Conservation (phyloP, 2,888 invertebrate genomes). For the Stenurella melanura region DNA sequence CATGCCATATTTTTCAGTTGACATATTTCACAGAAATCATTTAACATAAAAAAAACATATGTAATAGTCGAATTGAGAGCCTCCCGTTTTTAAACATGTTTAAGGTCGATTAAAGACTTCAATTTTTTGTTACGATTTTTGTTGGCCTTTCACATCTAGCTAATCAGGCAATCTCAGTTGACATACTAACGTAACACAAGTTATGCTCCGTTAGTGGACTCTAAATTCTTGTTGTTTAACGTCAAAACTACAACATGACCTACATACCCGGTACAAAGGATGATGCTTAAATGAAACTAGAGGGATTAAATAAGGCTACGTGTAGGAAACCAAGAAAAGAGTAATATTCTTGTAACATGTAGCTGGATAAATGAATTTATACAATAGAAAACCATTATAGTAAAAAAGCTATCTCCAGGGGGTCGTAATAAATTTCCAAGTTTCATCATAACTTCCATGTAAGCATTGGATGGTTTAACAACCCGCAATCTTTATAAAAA, state of each 20-base stretch:
- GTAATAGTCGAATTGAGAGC: no score
- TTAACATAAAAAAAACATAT: no score
- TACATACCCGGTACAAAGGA: background rate
- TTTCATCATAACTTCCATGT: constrained; percentile 31
- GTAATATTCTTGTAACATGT: constrained; percentile 11
- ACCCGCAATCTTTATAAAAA: constrained; percentile 8
- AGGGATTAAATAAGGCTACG: background rate
- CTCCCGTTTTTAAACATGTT: no score
- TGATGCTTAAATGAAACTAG: background rate
- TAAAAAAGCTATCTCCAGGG: constrained; percentile 25
- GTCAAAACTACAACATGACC: background rate
- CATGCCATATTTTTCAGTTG: no score
- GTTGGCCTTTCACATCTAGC: background rate
- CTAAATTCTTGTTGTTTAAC: background rate
- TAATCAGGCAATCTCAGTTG: background rate
- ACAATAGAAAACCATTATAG: constrained; percentile 20
- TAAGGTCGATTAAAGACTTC: no score
- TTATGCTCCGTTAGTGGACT: background rate
- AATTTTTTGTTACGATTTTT: no score
- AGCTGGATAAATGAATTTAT: constrained; percentile 5
- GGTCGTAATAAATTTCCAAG: constrained; percentile 34
- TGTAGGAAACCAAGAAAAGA: background rate
- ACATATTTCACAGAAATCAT: no score
- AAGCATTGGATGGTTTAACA: constrained; percentile 24
- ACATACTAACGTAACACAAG: background rate